Percentiles rank a stretch among this genome's conserved stretches.
Conservation (phyloP, 2,797 vertebrate genomes). For the Macropus fuliginosus region DNA sequence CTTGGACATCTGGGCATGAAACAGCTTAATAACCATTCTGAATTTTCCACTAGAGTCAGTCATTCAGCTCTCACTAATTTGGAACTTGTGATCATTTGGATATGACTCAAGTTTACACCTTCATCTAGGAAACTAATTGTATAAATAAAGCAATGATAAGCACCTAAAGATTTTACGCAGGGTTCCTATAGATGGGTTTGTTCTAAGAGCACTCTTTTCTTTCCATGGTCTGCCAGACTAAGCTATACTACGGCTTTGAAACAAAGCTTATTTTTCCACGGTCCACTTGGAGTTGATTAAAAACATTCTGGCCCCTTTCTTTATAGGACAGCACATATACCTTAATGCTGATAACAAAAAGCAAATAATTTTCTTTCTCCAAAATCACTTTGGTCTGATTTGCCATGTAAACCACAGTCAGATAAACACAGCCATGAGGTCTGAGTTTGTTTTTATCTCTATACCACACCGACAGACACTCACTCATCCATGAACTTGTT, state of each 20-base stretch:
- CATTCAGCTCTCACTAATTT: background rate
- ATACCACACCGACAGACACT: background rate
- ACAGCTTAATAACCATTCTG: constrained; percentile 1
- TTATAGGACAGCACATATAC: constrained; percentile 60
- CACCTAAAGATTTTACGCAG: background rate
- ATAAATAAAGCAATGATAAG: background rate
- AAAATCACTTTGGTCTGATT: constrained; percentile 25
- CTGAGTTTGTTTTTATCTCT: background rate
- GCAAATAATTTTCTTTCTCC: constrained; percentile 32
- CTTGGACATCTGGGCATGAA: constrained; percentile 25
- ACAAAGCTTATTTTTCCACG: constrained; percentile 7
- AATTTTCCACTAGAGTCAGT: background rate
- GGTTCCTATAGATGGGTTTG: background rate
- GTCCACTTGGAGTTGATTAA: background rate
- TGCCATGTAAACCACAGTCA: background rate
- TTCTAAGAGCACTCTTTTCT: background rate
- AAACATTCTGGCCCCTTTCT: constrained; percentile 13
- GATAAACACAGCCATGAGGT: background rate
- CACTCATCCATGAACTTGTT: background rate
- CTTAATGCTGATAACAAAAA: constrained; percentile 46
- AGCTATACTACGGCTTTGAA: background rate
- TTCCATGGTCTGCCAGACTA: background rate
- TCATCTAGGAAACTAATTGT: background rate
- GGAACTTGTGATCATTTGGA: background rate
- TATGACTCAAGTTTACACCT: background rate